Evolutionary conservation across 2,888 invertebrate species (phyloP), one percentile per base, ranked within the genome.

Genomic region (Meganola albula): DNA sequence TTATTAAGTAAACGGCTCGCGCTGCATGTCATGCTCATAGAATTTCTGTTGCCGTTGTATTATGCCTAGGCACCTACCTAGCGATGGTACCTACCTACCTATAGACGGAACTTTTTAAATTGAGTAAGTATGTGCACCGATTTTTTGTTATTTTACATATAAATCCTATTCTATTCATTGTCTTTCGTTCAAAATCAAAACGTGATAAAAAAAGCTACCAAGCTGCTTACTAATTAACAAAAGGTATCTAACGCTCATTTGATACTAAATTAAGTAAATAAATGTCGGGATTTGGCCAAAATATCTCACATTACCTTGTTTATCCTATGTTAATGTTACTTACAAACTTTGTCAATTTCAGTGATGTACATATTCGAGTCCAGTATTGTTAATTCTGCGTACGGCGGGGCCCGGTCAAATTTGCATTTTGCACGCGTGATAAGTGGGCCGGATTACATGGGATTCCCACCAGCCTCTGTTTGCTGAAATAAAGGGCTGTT

Each of bases 371-470:
- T 59, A 56, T 56, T 53, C 61, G 50, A 58, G 63, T 59, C 62
- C 63, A 54, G 58, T 73, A 78, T 71, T 74, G 82, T 76, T 84
- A 80, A 82, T 79, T 73, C 76, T 71, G 74, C 79, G 76, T 76
- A 72, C 70, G 58, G 62, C 60, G 55, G 63, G 40, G 60, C 64
- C 70, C 64, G 65, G 51, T 60, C 51, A 74, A 80, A 85, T 85
- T 85, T 85, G 85, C 85, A 85, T 85, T 85, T 85, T 85, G 83
- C 80, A 83, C 84, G 79, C 79, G 85, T 85, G 85, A 85, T 85
- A 85, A 84, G 85, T 85, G 82, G 71, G 55, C 63, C 46, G 85
- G 85, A 85, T 85, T 85, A 85, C 79, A 76, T 63, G 69, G 84
- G 83, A 79, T 83, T 79, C 74, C 70, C 71, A 67, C 79, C 75